A percentile compares a stretch with the other conserved stretches of the same genome.
Evolutionary conservation across 2,888 invertebrate species (phyloP).

Genomic region (Drosophila niveifrons): DNA sequence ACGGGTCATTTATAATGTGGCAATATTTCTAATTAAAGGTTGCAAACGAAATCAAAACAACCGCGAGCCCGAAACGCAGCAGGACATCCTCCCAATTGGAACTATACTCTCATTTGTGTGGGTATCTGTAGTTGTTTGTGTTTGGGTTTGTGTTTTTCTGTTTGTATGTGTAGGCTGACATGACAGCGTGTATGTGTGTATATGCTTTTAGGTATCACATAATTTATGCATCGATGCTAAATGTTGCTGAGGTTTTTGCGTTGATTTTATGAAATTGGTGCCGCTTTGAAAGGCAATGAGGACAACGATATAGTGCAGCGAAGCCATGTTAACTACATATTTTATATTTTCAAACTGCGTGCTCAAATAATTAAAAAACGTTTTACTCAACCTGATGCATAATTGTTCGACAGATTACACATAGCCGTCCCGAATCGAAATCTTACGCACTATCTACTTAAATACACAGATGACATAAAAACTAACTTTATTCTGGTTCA

Average conservation of each 20-base stretch:
- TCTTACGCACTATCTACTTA: too few relatives aligned
- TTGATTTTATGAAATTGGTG: conserved; percentile 68
- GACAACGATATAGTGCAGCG: conserved; percentile 5
- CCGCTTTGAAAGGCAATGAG: conserved; percentile 2
- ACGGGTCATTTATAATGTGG: conserved; percentile 73
- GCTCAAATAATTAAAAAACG: background rate
- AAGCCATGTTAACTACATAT: conserved; percentile 51
- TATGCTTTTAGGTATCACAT: conserved; percentile 74
- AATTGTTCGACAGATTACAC: too few relatives aligned
- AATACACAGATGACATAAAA: too few relatives aligned
- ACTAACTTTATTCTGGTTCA: too few relatives aligned
- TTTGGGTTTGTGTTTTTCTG: background rate
- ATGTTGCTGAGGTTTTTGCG: conserved; percentile 73
- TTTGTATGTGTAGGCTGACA: background rate
- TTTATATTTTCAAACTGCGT: conserved; percentile 64
- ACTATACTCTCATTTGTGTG: conserved; percentile 1
- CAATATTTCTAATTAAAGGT: conserved; percentile 82
- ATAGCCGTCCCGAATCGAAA: too few relatives aligned
- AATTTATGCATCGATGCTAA: conserved; percentile 78
- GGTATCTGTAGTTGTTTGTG: background rate
- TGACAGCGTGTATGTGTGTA: conserved; percentile 17
- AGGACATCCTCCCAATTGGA: conserved; percentile 50
- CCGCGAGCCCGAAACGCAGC: conserved; percentile 63
- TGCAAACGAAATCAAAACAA: conserved; percentile 81
- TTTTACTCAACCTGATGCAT: too few relatives aligned